Conservation (phyloP, 2,797 vertebrate species). For the Crocodylus rhombifer region DNA sequence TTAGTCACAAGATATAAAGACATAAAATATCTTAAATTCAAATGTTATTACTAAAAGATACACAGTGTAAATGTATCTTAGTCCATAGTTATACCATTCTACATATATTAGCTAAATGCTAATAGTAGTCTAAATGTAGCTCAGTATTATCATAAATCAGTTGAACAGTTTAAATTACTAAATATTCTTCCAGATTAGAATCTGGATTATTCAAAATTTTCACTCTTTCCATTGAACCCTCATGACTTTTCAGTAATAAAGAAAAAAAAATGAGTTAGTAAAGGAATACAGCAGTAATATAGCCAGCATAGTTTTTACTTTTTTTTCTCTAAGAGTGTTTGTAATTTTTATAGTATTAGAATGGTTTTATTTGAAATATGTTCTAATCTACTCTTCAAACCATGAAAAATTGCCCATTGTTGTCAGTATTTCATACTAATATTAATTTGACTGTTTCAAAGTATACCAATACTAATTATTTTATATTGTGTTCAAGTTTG, state of each 20-base stretch:
- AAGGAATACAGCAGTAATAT: background rate
- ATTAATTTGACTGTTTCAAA: background rate
- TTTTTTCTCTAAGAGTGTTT: background rate
- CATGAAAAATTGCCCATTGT: background rate
- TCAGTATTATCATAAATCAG: background rate
- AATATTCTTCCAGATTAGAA: background rate
- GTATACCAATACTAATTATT: background rate
- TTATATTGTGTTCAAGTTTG: background rate
- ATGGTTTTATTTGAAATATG: background rate
- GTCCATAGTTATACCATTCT: background rate
- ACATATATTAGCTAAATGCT: background rate
- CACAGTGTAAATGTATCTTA: background rate
- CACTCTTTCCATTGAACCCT: background rate
- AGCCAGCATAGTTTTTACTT: background rate
- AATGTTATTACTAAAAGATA: background rate
- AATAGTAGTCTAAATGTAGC: background rate
- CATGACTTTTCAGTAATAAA: background rate
- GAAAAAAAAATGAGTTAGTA: background rate
- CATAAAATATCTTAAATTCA: background rate
- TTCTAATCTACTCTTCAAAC: background rate
- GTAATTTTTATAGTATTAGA: background rate
- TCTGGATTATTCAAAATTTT: no score
- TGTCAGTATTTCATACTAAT: background rate
- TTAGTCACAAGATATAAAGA: background rate
- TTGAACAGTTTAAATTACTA: background rate